Evolutionary conservation across 2,888 invertebrate species (phyloP).

Genomic region (Fissipunctia ypsillon): DNA sequence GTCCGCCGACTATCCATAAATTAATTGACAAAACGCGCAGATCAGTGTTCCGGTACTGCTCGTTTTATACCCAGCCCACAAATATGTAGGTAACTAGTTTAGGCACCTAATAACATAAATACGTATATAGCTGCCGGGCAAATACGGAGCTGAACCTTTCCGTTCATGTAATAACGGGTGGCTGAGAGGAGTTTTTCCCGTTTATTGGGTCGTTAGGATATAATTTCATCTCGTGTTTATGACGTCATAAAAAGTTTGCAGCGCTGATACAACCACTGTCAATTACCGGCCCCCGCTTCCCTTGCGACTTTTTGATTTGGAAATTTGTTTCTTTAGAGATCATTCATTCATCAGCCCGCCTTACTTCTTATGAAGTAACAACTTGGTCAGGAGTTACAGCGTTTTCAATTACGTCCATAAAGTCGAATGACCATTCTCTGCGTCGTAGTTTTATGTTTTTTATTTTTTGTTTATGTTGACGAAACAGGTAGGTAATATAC

Average conservation of each 20-base stretch:
- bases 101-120: slow-evolving; percentile 75
- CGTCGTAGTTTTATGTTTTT: slow-evolving; percentile 21
- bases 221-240: slow-evolving; percentile 90
- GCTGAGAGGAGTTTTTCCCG: slow-evolving; percentile 85
- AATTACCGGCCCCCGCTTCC: slow-evolving; percentile 76
- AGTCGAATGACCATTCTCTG: slow-evolving; percentile 42
- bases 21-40: slow-evolving; percentile 38
- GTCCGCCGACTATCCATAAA: slow-evolving; percentile 58
- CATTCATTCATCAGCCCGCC: slow-evolving; percentile 62
- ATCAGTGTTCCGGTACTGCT: slow-evolving; percentile 38
- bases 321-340: slow-evolving; percentile 70
- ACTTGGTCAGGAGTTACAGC: slow-evolving; percentile 53
- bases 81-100: slow-evolving; percentile 65
- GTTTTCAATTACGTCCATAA: slow-evolving; percentile 58
- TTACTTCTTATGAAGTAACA: slow-evolving; percentile 56
- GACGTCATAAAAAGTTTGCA: slow-evolving; percentile 87
- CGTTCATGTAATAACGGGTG: slow-evolving; percentile 84
- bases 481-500: not conserved
- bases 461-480: not conserved
- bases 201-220: slow-evolving; percentile 89
- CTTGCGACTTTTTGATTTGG: slow-evolving; percentile 72
- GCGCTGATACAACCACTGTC: slow-evolving; percentile 86
- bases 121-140: slow-evolving; percentile 72
- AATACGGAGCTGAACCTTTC: slow-evolving; percentile 80
- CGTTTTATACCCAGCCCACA: slow-evolving; percentile 52